phyloP scores from a whole-genome alignment of 2,797 vertebrate species.

The Masticophis lateralis region DNA sequence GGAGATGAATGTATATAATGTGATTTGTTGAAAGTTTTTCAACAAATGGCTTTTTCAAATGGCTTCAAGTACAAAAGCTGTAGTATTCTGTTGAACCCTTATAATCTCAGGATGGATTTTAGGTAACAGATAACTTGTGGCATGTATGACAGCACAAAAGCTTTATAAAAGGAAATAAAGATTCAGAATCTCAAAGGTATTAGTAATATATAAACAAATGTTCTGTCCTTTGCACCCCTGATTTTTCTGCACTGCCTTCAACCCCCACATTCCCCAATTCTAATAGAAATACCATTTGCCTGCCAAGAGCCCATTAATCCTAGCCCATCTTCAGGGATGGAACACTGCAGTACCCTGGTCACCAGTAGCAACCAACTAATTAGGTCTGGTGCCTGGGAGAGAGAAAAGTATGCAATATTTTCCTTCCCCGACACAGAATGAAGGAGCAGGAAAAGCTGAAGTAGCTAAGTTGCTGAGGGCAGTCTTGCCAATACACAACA shows the following conservation, averaged over 20 bases:
- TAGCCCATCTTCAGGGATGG: slow-evolving; percentile 1
- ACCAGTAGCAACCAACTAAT: slow-evolving; percentile 1
- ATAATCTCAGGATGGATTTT: not conserved
- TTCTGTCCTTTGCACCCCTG: not conserved
- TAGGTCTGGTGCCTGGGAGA: slow-evolving; percentile 7
- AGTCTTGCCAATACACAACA: not conserved
- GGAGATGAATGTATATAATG: not conserved
- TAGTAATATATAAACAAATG: not conserved
- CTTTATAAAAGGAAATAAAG: not conserved
- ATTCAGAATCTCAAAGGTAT: not conserved
- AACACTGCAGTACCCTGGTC: not conserved
- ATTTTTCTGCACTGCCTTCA: not conserved
- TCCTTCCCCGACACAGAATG: not conserved
- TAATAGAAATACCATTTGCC: not conserved
- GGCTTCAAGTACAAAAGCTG: not conserved
- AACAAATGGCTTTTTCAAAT: not conserved
- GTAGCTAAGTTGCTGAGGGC: not conserved
- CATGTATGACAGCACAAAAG: not conserved
- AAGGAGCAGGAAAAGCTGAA: not conserved
- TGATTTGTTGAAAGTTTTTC: not conserved
- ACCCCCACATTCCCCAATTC: not conserved
- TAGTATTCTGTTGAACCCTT: not conserved
- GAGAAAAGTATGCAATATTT: not conserved
- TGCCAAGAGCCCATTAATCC: slow-evolving; percentile 2
- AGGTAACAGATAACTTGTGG: not conserved